These are phyloP conservation scores for Aplocera efformata DNA, from an alignment of 2,888 invertebrate species.

Conservation along the genomic window DNA sequence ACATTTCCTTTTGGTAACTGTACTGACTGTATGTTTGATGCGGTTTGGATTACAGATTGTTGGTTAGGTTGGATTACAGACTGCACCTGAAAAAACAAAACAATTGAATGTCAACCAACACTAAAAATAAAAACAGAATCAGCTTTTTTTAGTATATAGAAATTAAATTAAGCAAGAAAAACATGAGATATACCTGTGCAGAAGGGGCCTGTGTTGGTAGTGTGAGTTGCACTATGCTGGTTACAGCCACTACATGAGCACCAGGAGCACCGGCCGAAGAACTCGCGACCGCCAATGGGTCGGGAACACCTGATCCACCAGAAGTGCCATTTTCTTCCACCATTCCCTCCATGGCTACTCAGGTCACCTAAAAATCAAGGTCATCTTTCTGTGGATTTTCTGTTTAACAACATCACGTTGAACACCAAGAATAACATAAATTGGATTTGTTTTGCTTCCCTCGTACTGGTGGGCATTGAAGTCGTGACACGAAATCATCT, in stretches of 20 bases:
- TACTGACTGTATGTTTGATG: slow-evolving; percentile 90
- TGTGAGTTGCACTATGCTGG: slow-evolving; percentile 94
- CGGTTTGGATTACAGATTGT: slow-evolving; percentile 97
- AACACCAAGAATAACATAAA: slow-evolving; percentile 22
- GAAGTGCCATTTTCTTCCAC: slow-evolving; percentile 92
- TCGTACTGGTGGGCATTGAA: slow-evolving; percentile 57
- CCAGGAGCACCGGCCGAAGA: slow-evolving; percentile 50
- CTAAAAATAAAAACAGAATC: no score
- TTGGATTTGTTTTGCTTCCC: slow-evolving; percentile 30
- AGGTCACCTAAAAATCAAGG: slow-evolving; percentile 84
- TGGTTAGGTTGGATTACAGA: slow-evolving; percentile 98
- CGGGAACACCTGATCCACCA: slow-evolving; percentile 61
- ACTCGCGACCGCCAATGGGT: slow-evolving; percentile 57
- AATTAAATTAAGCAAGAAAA: neutral
- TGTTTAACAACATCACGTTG: slow-evolving; percentile 45
- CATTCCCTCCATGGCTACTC: slow-evolving; percentile 92
- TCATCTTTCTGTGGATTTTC: slow-evolving; percentile 72
- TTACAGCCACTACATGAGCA: slow-evolving; percentile 76
- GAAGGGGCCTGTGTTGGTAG: slow-evolving; percentile 83
- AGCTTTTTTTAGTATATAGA: no score
- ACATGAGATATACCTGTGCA: slow-evolving; percentile 75
- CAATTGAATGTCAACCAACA: neutral
- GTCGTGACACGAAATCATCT: slow-evolving; percentile 68
- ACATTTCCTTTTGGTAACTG: slow-evolving; percentile 93
- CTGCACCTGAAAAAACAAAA: slow-evolving; percentile 85